Base-by-base conservation (phyloP, 2,888 invertebrate genomes). In the Volucella inflata region DNA sequence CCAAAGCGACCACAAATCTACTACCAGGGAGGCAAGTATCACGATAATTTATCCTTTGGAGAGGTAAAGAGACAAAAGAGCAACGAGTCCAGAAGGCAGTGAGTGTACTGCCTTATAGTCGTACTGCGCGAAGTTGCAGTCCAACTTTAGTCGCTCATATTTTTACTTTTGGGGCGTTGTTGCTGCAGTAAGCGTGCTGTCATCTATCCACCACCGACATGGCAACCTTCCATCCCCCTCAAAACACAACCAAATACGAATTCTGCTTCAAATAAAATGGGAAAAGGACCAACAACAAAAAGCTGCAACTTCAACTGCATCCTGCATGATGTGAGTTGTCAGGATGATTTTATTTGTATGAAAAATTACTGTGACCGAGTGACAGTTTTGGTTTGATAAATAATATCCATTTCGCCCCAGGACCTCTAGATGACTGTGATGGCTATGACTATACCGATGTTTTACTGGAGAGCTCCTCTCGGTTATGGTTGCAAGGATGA, bases 361-460 rank as follows among this genome's bases (percentile, higher is more conserved):
- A 85, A 85, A 85, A 85, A 85, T 85, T 81, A 85, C 85, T 85
- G 76, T 85, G 85, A 85, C 85, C 85, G 85, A 81, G 76, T 81
- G 85, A 72, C 81, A 85, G 85, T 81, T 85, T 81, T 85, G 81
- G 81, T 81, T 85, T 85, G 85, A 85, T 85, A 85, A 85, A 85
- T 85, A 85, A 85, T 85, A 85, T 81, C 85, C 85, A 81, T 81
- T 85, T 81, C 85, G 81, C 72, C 48, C 60, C 65, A 59, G 84
- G 71, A 55, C 60, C 65, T 30, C 48, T 8, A 16, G 30, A 21
- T 44, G 55, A 11, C n/a, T 46, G 30, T 12, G n/a, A 36, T 6
- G 44, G 12, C 21, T 17, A 1, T 50, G 50, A 14, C 14, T 14
- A 17, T 50, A 14, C 12, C n/a, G 16, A 48, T 14, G 62, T 38